These are phyloP conservation scores for Hetaerina americana DNA, from an alignment of 1,140 invertebrate species.

Conservation along the genomic window DNA sequence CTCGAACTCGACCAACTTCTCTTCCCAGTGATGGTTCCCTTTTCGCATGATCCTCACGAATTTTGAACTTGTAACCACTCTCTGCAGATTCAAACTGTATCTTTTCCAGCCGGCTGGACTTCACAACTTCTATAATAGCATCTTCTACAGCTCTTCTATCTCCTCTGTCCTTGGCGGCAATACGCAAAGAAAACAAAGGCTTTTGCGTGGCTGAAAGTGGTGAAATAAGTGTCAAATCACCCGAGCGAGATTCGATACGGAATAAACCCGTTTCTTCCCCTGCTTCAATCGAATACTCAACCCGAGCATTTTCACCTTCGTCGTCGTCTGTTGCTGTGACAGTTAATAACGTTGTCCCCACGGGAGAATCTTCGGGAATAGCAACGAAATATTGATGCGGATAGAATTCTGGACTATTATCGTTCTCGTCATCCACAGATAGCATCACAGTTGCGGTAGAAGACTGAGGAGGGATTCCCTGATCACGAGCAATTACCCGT, in stretches of 20 bases:
- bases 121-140: slow-evolving; percentile 68
- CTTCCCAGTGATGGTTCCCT: slow-evolving; percentile 39
- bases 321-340: slow-evolving; percentile 68
- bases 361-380: slow-evolving; percentile 46
- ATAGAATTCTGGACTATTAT: slow-evolving; percentile 80
- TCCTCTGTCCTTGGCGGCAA: slow-evolving; percentile 67
- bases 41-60: slow-evolving; percentile 57
- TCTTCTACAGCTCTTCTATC: slow-evolving; percentile 53
- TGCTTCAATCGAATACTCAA: slow-evolving; percentile 56
- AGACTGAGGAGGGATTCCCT: slow-evolving; percentile 72
- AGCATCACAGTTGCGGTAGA: slow-evolving; percentile 75
- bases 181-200: slow-evolving; percentile 51
- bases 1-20: slow-evolving; percentile 61
- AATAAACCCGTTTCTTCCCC: slow-evolving; percentile 65
- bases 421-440: slow-evolving; percentile 75
- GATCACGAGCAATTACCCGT: slow-evolving; percentile 77
- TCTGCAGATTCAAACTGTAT: slow-evolving; percentile 53
- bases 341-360: slow-evolving; percentile 51
- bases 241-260: slow-evolving; percentile 58
- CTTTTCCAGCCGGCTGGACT: slow-evolving; percentile 50
- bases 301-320: slow-evolving; percentile 65
- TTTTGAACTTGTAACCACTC: slow-evolving; percentile 63
- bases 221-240: slow-evolving; percentile 52
- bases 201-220: slow-evolving; percentile 47
- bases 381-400: slow-evolving; percentile 65